These are phyloP conservation scores for Megaleporinus macrocephalus DNA, from an alignment of 2,113 vertebrate genomes.

Conservation along the genomic window DNA sequence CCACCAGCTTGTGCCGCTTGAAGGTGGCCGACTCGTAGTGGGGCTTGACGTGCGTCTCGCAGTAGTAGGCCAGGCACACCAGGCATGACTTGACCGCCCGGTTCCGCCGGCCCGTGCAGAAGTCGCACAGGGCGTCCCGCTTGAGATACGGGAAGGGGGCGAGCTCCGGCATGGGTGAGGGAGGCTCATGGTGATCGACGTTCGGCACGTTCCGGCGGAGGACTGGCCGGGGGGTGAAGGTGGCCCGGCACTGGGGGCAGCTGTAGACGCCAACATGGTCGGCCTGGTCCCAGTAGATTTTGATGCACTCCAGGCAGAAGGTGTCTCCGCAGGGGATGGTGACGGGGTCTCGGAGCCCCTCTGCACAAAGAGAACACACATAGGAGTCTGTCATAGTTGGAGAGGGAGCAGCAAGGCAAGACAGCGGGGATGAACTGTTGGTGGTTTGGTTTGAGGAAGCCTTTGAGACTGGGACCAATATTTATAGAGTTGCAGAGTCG, in stretches of 20 bases:
- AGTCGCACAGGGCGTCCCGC: conserved; percentile 76
- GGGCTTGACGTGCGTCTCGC: conserved; percentile 80
- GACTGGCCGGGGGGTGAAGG: conserved; percentile 76
- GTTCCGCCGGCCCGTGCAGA: conserved; percentile 75
- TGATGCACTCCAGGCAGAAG: conserved; percentile 80
- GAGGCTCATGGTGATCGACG: conserved; percentile 57
- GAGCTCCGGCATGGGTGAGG: conserved; percentile 50
- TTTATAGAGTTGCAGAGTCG: not conserved
- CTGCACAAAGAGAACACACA: conserved; percentile 71
- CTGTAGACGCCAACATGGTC: conserved; percentile 78
- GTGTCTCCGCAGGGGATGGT: conserved; percentile 79
- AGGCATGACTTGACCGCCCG: conserved; percentile 81
- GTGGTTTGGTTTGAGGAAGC: not conserved
- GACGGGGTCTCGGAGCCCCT: conserved; percentile 70
- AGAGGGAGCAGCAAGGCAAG: not conserved
- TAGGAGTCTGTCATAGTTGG: conserved; percentile 72
- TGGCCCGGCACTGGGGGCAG: conserved; percentile 75
- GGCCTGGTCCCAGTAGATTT: conserved; percentile 81
- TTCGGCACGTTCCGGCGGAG: conserved; percentile 68
- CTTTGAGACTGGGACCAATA: conserved; percentile 21
- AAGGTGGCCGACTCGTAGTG: conserved; percentile 80
- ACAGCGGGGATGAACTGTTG: not conserved
- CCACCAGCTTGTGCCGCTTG: conserved; percentile 80
- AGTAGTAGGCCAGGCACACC: conserved; percentile 78
- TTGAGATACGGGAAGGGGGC: conserved; percentile 68